Conservation (phyloP, 30 jellyfish, hydroid and myxozoan species). For the Nemopilema nomurai region DNA sequence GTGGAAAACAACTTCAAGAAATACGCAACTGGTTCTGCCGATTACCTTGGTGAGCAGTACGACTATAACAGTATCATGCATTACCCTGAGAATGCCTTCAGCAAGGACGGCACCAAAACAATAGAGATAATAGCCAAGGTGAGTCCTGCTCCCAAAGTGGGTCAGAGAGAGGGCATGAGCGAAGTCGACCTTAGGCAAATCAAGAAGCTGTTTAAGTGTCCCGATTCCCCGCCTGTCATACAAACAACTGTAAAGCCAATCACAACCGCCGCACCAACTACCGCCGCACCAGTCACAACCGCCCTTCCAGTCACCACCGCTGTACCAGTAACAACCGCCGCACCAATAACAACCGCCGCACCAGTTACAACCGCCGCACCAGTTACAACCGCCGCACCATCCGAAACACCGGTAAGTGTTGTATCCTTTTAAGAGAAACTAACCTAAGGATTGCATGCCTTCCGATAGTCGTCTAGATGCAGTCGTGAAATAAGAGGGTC, state of each 20-base stretch:
- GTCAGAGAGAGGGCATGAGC: slow-evolving; percentile 78
- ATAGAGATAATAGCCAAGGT: slow-evolving; percentile 2
- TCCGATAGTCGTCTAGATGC: too few relatives aligned
- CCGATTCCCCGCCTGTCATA: slow-evolving; percentile 20
- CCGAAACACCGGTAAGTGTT: neutral
- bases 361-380: slow-evolving; percentile 12
- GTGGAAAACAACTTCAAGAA: slow-evolving; percentile 64
- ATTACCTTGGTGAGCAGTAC: slow-evolving; percentile 55
- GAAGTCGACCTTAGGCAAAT: slow-evolving; percentile 60
- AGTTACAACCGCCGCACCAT: neutral
- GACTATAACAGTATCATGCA: slow-evolving; percentile 77
- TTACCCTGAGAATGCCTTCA: slow-evolving; percentile 65
- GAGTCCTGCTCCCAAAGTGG: slow-evolving; percentile 18
- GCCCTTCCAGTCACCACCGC: slow-evolving; percentile 3
- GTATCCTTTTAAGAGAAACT: too few relatives aligned
- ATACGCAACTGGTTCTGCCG: slow-evolving; percentile 69
- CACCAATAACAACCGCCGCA: slow-evolving; percentile 22
- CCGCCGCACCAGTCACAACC: slow-evolving; percentile 12
- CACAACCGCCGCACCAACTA: slow-evolving; percentile 12
- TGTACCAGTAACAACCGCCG: slow-evolving; percentile 17
- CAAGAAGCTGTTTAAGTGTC: slow-evolving; percentile 48
- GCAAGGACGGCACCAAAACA: slow-evolving; percentile 31
- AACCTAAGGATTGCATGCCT: too few relatives aligned
- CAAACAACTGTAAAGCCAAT: slow-evolving; percentile 8
- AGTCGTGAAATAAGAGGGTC: too few relatives aligned